Evolutionary conservation across 2,888 invertebrate genomes (phyloP).

Genomic region (Gari tellinella): DNA sequence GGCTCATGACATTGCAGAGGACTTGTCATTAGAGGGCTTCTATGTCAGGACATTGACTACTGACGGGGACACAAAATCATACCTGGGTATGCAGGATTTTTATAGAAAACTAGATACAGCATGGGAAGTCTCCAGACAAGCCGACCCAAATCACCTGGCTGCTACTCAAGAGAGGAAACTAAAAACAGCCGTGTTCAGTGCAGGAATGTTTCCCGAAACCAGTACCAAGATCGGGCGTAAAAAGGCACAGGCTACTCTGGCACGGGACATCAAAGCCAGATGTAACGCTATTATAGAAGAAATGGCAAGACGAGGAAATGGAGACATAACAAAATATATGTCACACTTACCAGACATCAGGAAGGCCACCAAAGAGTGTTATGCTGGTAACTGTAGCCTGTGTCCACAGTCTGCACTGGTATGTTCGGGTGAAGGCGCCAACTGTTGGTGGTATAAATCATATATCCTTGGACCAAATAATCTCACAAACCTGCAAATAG

Average conservation of each 20-base stretch:
- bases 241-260: constrained; percentile 14
- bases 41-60: constrained; percentile 13
- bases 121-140: constrained; percentile 14
- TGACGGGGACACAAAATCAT: no score
- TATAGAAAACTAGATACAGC: neutral
- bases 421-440: constrained; percentile 13
- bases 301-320: no score
- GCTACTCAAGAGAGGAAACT: constrained; percentile 11
- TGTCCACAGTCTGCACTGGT: constrained; percentile 18
- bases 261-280: constrained; percentile 15
- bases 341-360: no score
- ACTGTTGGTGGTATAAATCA: no score
- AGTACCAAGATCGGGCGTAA: constrained; percentile 7
- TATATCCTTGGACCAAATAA: no score
- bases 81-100: constrained; percentile 10
- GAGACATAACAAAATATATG: no score
- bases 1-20: constrained; percentile 14
- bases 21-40: constrained; percentile 18
- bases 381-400: constrained; percentile 16
- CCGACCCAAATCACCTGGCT: constrained; percentile 15
- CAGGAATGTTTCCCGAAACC: constrained; percentile 7
- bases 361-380: no score
- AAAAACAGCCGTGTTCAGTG: constrained; percentile 14
- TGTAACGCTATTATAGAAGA: constrained; percentile 14
- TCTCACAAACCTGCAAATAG: constrained; percentile 5